Base-by-base conservation (phyloP, 1,140 invertebrate genomes). In the Ceratina calcarata region DNA sequence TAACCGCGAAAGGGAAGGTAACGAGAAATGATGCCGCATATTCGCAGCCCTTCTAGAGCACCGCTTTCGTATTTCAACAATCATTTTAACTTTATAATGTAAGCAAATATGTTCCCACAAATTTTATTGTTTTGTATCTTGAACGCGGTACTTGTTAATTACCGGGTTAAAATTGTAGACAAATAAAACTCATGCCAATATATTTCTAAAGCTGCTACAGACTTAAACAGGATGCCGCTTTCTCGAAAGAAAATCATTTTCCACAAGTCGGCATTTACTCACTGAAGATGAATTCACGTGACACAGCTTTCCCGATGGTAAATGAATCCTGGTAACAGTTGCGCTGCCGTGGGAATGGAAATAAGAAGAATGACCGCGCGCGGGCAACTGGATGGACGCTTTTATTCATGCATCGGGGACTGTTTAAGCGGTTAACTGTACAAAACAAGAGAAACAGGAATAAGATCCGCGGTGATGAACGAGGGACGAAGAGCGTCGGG, bases 351-450 rank as follows among this genome's bases (percentile, higher is more conserved):
- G 75, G 74, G 79, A 81, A 81, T 78, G 79, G 55, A 81, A 81
- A 81, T 81, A 68, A 81, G 73, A 76, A 68, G 65, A 64, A 75
- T 24, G 65, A 51, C 55, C 78, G 20, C 49, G 45, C 64, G 45
- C 16, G 10, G 37, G 6, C 37, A 6, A 45, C 6, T 45, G 61
- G 69, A 61, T 24, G 24, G 64, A 55, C 77, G 77, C 74, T 78
- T 74, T 77, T 76, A 77, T 78, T 72, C 84, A 58, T 70, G 77
- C 53, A 70, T 2, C 16, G 22, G 58, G 65, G 53, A 75, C 55
- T 69, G 81, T 81, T 86, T 81, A 79, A 87, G 68, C 76, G 75
- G 60, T 69, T 81, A 85, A 85, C 84, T 84, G 83, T 85, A 81
- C 77, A 78, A 45, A 84, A 84, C 65, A 73, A 85, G 74, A 85